phyloP scores from a whole-genome alignment of 2,888 invertebrate genomes.

The Caenorhabditis panamensis region DNA sequence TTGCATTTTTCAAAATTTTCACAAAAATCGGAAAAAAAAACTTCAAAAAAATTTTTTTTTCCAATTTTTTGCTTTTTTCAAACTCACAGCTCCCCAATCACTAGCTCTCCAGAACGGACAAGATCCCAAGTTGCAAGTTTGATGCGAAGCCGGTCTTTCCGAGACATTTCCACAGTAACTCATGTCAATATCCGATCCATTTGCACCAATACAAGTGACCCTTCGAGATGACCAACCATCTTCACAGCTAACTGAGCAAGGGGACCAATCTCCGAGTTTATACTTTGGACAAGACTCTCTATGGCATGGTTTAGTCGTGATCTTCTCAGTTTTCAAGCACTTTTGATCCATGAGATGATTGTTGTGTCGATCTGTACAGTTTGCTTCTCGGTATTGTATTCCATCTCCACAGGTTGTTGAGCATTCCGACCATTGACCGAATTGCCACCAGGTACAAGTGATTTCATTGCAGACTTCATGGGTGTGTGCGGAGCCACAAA shows the following conservation, averaged over 20 bases:
- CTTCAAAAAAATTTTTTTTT: too few relatives aligned
- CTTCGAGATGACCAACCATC: constrained; percentile 80
- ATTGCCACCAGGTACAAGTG: constrained; percentile 77
- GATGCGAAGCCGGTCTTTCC: constrained; percentile 73
- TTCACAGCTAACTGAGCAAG: constrained; percentile 71
- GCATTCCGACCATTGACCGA: constrained; percentile 78
- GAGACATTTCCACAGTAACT: constrained; percentile 64
- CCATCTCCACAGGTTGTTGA: constrained; percentile 81
- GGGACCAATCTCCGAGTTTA: constrained; percentile 81
- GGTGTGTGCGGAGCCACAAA: constrained; percentile 45
- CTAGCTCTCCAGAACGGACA: constrained; percentile 82
- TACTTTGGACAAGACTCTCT: constrained; percentile 82
- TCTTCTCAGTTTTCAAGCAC: constrained; percentile 74
- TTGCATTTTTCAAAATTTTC: too few relatives aligned
- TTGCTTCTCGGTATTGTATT: constrained; percentile 74
- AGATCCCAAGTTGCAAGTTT: constrained; percentile 81
- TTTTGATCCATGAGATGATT: constrained; percentile 45
- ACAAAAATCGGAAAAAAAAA: too few relatives aligned
- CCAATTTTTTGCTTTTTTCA: too few relatives aligned
- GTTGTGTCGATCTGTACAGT: constrained; percentile 71
- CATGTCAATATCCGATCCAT: constrained; percentile 69
- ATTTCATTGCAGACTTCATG: constrained; percentile 78
- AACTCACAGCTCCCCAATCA: constrained; percentile 82
- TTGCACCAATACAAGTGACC: constrained; percentile 77
- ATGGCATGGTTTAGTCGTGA: constrained; percentile 81